phyloP scores from a whole-genome alignment of 2,113 vertebrate species.

The Heterotilapia buettikoferi region DNA sequence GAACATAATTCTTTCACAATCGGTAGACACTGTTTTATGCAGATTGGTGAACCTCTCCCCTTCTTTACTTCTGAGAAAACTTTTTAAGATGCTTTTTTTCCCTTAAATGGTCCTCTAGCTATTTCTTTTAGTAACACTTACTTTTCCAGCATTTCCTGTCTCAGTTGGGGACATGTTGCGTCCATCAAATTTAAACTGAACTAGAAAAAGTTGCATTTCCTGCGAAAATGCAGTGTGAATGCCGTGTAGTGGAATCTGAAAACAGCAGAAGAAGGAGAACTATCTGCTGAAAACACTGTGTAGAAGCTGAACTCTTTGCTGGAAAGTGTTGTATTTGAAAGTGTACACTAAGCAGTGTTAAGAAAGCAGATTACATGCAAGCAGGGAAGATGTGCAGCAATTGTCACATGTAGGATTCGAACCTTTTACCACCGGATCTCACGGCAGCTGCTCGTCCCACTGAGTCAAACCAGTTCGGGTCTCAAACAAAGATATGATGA shows the following conservation, averaged over 20 bases:
- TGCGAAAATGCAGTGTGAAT: too few species aligned
- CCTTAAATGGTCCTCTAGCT: not conserved
- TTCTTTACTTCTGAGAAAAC: not conserved
- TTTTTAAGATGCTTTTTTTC: not conserved
- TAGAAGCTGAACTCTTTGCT: too few species aligned
- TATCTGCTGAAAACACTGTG: too few species aligned
- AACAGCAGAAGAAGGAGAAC: too few species aligned
- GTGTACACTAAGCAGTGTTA: too few species aligned
- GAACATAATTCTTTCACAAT: not conserved
- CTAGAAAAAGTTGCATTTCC: too few species aligned
- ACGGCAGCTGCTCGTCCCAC: accelerated
- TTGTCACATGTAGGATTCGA: too few species aligned
- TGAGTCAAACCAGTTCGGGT: not conserved
- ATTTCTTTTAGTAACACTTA: not conserved
- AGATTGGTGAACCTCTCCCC: not conserved
- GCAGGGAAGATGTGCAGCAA: too few species aligned
- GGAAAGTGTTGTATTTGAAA: too few species aligned
- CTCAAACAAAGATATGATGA: not conserved
- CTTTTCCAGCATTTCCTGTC: not conserved
- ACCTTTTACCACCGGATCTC: not conserved
- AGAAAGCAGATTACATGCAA: too few species aligned
- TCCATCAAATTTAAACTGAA: not conserved
- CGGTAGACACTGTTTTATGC: not conserved
- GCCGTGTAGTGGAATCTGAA: too few species aligned
- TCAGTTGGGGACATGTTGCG: not conserved